Conservation (phyloP, 2,888 invertebrate genomes). For the Dendrolimus pini region DNA sequence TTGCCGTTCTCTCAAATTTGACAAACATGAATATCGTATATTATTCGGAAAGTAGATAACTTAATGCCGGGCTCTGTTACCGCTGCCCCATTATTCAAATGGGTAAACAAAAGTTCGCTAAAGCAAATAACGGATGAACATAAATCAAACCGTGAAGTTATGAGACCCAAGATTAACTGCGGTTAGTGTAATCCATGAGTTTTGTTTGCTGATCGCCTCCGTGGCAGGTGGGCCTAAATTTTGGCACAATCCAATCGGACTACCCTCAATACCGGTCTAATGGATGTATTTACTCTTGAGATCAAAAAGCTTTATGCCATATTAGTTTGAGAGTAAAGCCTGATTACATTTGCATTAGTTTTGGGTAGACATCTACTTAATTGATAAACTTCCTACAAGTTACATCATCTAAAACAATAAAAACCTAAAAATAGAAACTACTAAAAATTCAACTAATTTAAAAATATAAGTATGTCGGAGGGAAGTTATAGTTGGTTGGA, state of each 20-base stretch:
- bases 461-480: too few species aligned
- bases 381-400: too few species aligned
- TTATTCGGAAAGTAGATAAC: background rate
- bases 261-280: background rate
- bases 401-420: too few species aligned
- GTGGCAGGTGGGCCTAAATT: constrained; percentile 13
- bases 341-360: too few species aligned
- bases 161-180: constrained; percentile 11
- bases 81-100: background rate
- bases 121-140: constrained; percentile 5
- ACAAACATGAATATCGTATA: constrained; percentile 5
- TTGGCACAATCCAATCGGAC: constrained; percentile 29
- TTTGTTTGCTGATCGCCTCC: constrained; percentile 3
- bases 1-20: too few species aligned
- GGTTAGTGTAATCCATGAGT: constrained; percentile 16
- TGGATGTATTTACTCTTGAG: too few species aligned
- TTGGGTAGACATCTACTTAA: too few species aligned
- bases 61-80: background rate
- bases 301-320: too few species aligned
- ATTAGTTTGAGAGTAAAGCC: too few species aligned
- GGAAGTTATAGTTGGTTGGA: too few species aligned
- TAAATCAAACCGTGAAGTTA: constrained; percentile 13
- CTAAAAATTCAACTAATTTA: too few species aligned
- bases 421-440: too few species aligned
- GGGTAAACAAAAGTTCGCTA: background rate